Evolutionary conservation across 1,140 invertebrate species (phyloP), one percentile per base, ranked within the genome.

Genomic region (Berghia stephanieae): DNA sequence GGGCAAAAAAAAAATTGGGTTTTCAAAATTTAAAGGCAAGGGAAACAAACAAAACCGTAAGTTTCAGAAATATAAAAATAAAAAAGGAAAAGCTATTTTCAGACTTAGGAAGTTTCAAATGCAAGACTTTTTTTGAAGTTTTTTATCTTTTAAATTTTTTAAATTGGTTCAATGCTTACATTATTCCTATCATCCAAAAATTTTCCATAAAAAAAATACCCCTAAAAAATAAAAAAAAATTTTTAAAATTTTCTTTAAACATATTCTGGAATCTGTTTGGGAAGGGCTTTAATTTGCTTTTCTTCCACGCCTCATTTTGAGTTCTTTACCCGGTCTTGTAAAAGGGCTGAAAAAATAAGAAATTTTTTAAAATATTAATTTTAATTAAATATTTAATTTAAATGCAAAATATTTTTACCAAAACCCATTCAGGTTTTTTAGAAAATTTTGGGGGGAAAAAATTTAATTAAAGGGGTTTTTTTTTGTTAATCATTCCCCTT

Each of bases 261-360:
- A 88, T 49, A 63, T 80, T 82, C 68, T 86, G 81, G 13, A n/a
- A 87, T 52, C 55, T 88, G 86, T 43, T 80, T 95, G 85, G 96
- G 94, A n/a, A 97, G 91, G 85, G 96, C 95, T 84, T 94, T 92
- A 74, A 93, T 92, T 49, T 92, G 90, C 77, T 93, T 91, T 52
- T 91, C 90, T 75, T 94, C 95, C 78, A 96, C 95, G 57, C 87
- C 97, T 95, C 86, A 96, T 95, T 76, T 94, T 93, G 57, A 96
- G 90, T 89, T 98, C 96, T 83, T 93, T 93, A 18, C 94, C 93
- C 89, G 31, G 94, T 96, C 91, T 97, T 97, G 90, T 98, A 98
- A 43, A 98, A 90, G 2, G 94, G 95, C 93, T 94, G 86, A 18
- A 89, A 87, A 83, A 44, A 79, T 40, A 77, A 16, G 71, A n/a